Conservation (phyloP, 2,113 vertebrate genomes). For the Pholis gunnellus region DNA sequence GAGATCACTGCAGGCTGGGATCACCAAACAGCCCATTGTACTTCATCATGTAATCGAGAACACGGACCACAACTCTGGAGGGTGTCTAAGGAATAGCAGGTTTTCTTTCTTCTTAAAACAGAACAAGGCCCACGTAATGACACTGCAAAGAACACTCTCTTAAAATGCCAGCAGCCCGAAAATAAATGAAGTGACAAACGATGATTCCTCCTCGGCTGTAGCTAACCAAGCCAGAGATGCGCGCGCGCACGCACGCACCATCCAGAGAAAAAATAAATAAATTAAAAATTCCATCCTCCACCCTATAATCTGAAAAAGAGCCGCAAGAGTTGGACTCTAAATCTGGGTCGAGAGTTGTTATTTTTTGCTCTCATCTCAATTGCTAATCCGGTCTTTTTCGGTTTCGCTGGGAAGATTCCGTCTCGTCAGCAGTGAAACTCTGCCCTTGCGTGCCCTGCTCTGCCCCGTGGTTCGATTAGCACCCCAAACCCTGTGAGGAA, state of each 20-base stretch:
- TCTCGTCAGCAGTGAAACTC: conserved; percentile 28
- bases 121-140: conserved; percentile 4
- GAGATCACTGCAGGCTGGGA: background rate
- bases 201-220: conserved; percentile 45
- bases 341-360: conserved; percentile 70
- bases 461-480: conserved; percentile 40
- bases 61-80: background rate
- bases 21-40: background rate
- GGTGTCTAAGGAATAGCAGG: background rate
- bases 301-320: conserved; percentile 77
- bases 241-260: background rate
- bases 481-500: conserved; percentile 33
- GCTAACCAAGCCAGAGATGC: conserved; percentile 39
- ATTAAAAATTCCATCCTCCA: conserved; percentile 56
- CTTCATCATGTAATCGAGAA: background rate
- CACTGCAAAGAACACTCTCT: conserved; percentile 14
- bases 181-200: conserved; percentile 61
- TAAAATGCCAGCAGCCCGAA: conserved; percentile 33
- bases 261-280: conserved; percentile 9
- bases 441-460: conserved; percentile 58
- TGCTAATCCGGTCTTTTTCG: conserved; percentile 63
- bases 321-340: conserved; percentile 65
- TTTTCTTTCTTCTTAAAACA: background rate
- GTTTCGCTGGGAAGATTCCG: conserved; percentile 40
- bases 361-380: conserved; percentile 76